A percentile compares a stretch with the other conserved stretches of the same genome.
Conservation (phyloP, 2,888 invertebrate species). For the Macropis europaea region DNA sequence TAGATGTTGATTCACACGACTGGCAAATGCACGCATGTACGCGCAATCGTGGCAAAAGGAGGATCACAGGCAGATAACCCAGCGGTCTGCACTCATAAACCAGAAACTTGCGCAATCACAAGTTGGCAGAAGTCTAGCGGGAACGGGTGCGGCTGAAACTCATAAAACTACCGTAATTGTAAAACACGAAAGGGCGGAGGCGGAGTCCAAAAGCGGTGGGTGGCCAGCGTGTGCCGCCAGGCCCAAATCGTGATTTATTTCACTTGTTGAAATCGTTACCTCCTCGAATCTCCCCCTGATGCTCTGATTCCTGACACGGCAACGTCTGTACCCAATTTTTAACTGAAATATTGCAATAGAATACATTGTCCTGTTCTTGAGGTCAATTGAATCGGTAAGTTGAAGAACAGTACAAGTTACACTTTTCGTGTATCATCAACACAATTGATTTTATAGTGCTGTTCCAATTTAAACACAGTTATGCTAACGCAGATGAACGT, state of each 20-base stretch:
- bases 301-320: too few relatives aligned
- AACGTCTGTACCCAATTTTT: too few relatives aligned
- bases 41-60: constrained; percentile 59
- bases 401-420: too few relatives aligned
- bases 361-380: too few relatives aligned
- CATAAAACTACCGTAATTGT: constrained; percentile 77
- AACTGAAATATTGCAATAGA: too few relatives aligned
- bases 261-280: constrained; percentile 69
- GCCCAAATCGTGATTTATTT: constrained; percentile 64
- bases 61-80: constrained; percentile 69
- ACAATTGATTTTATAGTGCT: too few relatives aligned
- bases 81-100: constrained; percentile 72
- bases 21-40: constrained; percentile 27
- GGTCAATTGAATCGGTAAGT: too few relatives aligned
- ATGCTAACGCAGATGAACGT: too few relatives aligned
- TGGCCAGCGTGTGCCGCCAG: constrained; percentile 50
- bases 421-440: too few relatives aligned
- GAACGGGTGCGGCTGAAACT: constrained; percentile 69
- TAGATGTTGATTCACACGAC: constrained; percentile 27
- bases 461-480: too few relatives aligned
- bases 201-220: constrained; percentile 45
- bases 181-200: constrained; percentile 70
- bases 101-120: constrained; percentile 77
- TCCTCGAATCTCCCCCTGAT: background rate
- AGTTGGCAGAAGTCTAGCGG: constrained; percentile 73